Conservation (phyloP, 2,113 vertebrate species). For the Eudorcas thomsonii region DNA sequence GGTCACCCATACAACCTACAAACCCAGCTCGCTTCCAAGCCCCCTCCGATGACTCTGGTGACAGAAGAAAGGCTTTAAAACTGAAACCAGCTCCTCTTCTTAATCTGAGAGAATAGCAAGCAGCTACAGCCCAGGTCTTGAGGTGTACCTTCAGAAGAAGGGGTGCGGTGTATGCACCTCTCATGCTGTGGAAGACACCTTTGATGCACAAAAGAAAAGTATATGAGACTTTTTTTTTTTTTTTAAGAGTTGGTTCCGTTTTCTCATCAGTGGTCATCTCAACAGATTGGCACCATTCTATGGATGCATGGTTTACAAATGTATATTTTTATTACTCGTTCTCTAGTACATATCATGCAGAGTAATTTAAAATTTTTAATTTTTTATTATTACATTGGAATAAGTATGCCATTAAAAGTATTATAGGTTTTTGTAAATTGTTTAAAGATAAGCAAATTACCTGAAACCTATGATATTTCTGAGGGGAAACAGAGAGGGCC, state of each 20-base stretch:
- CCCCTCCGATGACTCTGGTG: background rate
- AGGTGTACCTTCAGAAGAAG: background rate
- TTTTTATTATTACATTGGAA: background rate
- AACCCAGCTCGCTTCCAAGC: background rate
- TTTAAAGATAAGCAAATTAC: background rate
- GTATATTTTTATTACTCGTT: background rate
- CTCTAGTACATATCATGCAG: background rate
- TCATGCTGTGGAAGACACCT: background rate
- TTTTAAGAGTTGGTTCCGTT: background rate
- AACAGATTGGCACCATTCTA: background rate
- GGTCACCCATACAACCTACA: background rate
- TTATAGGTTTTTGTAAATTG: background rate
- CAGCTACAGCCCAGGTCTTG: background rate
- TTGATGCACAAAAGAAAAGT: background rate
- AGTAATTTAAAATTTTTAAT: background rate
- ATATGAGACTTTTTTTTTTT: rapidly evolving
- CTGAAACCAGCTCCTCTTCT: background rate
- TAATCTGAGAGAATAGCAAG: too few species aligned
- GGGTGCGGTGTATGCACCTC: rapidly evolving
- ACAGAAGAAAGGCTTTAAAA: background rate
- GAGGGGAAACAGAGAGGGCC: background rate
- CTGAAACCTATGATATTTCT: background rate
- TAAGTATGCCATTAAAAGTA: background rate
- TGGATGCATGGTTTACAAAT: background rate
- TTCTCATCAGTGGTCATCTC: too few species aligned